Base-by-base conservation (phyloP, 2,113 vertebrate genomes). In the Grantiella picta region DNA sequence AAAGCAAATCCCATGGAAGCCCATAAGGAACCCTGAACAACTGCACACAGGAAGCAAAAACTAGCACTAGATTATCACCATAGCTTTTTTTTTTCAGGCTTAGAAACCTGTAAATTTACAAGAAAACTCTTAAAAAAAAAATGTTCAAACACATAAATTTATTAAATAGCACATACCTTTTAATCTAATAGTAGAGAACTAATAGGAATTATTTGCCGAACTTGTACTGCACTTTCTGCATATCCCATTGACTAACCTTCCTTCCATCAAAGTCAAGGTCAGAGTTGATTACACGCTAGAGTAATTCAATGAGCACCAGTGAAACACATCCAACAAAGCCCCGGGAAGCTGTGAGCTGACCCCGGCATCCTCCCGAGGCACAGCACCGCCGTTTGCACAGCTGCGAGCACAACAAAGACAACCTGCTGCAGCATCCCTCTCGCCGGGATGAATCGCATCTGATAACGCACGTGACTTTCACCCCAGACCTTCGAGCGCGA, bases 371-470 rank as follows among this genome's bases (percentile, higher is more conserved):
- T 35, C 65, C 47, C 70, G 2, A 36, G 31, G 61, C 6, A 8
- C 57, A 8, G 66, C 66, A 50, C 45, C 2, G 5, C 11, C 3
- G 18, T 18, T 19, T 45, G 76, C 68, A 53, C 89, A 42, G 91
- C 90, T 52, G 64, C 0, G 29, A 57, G 63, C 75, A 44, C 88
- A 85, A 92, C 95, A 86, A 92, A 90, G 90, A 6, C 92, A 96
- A 94, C 95, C 92, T 95, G 95, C 96, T 94, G 92, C 94, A 86
- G 90, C 86, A 89, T 63, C 91, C 65, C 72, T 10, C 80, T 9
- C 0, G n/a, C 63, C 12, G 86, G 63, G 36, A 45, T 9, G 53
- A 20, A 71, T 35, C 0, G 53, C 73, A 10, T 24, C 72, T 2
- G 10, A 2, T 0, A 8, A 2, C 25, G 81, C 47, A 0, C 1